Evolutionary conservation across 2,888 invertebrate species (phyloP).

Genomic region (Hyles lineata): DNA sequence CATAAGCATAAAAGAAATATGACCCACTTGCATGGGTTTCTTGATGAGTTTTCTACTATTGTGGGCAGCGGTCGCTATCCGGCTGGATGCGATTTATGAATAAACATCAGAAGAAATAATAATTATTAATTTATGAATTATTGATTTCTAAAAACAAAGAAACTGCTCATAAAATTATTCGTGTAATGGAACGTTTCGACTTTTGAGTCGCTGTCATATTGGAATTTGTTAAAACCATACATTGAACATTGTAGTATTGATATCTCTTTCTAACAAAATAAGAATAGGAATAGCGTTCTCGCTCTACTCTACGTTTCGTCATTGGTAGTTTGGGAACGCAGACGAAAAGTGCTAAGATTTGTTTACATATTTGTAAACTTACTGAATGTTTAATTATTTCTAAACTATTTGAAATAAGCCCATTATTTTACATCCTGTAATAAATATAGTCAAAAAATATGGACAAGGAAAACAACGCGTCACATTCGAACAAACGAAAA

Average conservation of each 20-base stretch:
- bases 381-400: neutral
- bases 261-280: neutral
- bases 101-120: too few relatives aligned
- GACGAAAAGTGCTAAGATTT: constrained; percentile 9
- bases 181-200: too few relatives aligned
- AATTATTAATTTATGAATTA: too few relatives aligned
- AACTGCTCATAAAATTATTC: too few relatives aligned
- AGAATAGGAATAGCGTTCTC: neutral
- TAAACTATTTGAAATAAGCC: neutral
- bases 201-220: too few relatives aligned
- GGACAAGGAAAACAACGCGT: constrained; percentile 72
- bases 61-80: too few relatives aligned
- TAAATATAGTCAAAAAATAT: constrained; percentile 48
- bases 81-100: too few relatives aligned
- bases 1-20: too few relatives aligned
- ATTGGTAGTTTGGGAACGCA: constrained; percentile 20
- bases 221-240: neutral
- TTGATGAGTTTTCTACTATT: too few relatives aligned
- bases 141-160: too few relatives aligned
- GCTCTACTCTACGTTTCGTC: constrained; percentile 32
- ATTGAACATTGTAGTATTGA: neutral
- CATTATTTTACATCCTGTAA: constrained; percentile 29
- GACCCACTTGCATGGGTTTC: too few relatives aligned
- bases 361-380: constrained; percentile 19
- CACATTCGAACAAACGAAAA: constrained; percentile 64